These are phyloP conservation scores for Eupithecia exiguata DNA, from an alignment of 2,888 invertebrate species.

Conservation along the genomic window DNA sequence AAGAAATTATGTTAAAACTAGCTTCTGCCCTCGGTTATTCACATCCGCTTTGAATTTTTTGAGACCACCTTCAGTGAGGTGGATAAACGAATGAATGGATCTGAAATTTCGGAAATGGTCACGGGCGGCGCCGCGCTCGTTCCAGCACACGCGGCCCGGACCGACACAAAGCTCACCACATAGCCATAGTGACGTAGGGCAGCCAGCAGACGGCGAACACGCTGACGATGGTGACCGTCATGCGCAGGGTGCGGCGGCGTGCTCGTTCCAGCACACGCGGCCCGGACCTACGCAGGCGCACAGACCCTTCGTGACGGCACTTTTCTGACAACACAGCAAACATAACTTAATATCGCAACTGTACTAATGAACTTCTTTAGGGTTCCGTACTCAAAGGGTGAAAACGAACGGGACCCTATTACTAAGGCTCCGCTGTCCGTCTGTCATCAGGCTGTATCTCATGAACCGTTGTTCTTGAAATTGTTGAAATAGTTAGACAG, in stretches of 20 bases:
- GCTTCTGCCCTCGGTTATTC: neutral
- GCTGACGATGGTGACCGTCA: conserved; percentile 90
- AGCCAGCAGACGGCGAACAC: conserved; percentile 92
- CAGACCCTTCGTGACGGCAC: conserved; percentile 52
- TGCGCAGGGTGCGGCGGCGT: conserved; percentile 87
- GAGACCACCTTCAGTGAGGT: neutral
- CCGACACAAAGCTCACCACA: conserved; percentile 89
- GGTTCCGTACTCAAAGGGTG: too few species aligned
- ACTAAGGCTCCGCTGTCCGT: too few species aligned
- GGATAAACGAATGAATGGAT: neutral
- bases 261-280: conserved; percentile 87
- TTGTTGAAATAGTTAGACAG: too few species aligned
- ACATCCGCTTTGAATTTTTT: neutral
- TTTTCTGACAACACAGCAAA: conserved; percentile 53
- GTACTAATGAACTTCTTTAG: too few species aligned
- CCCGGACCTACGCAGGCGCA: conserved; percentile 86
- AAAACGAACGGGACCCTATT: too few species aligned
- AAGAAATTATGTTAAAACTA: neutral
- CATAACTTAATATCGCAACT: neutral
- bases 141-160: conserved; percentile 87
- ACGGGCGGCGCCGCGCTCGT: conserved; percentile 85
- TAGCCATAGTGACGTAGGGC: conserved; percentile 89
- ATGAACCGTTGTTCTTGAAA: too few species aligned
- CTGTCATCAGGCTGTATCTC: too few species aligned
- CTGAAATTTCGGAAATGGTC: neutral